Base-by-base conservation (phyloP, 2,797 vertebrate genomes). In the Acanthurus tractus region DNA sequence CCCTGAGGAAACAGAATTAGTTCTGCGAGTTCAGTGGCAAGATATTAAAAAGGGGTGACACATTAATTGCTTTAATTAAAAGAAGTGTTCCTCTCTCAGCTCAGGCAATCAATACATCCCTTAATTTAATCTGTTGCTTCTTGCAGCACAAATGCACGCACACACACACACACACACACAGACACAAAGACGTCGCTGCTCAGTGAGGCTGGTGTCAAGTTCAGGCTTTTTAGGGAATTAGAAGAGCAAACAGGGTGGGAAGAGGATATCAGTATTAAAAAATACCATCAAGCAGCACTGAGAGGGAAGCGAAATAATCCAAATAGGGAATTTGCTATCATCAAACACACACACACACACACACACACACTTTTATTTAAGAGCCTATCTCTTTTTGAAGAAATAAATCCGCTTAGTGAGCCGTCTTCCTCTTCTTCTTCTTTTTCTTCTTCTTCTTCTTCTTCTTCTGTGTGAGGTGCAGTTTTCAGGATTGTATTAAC, bases 401-500 rank as follows among this genome's bases (percentile, higher is more conserved):
- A 89, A 92, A 88, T 92, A 93, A 94, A 94, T 93, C 93, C 92
- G 92, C 92, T 94, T 93, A 90, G 84, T 65, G 82, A 91, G 79
- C 74, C 25, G 0, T 4, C 25, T 29, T 29, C 25, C 5, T 29
- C 25, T 29, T 29, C 25, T 29, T 29, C 25, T 25, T 25, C 25
- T 25, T 25, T 3, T 25, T 25, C 25, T 25, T 25, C 25, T 29
- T 29, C 87, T 74, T 86, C 82, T 89, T 88, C 25, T 29, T 29
- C 87, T 74, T 86, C 82, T 89, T 88, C 83, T 90, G 83, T 88
- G 68, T 70, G 89, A 93, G 88, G 90, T 94, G 87, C 91, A 88
- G 86, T 91, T 93, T 92, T 86, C 66, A 73, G 89, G 89, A 88
- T 88, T 87, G 89, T 71, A 82, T 89, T 86, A 88, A 86, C 69